phyloP scores from a whole-genome alignment of 1,140 invertebrate genomes.

The Drosophila repleta region DNA sequence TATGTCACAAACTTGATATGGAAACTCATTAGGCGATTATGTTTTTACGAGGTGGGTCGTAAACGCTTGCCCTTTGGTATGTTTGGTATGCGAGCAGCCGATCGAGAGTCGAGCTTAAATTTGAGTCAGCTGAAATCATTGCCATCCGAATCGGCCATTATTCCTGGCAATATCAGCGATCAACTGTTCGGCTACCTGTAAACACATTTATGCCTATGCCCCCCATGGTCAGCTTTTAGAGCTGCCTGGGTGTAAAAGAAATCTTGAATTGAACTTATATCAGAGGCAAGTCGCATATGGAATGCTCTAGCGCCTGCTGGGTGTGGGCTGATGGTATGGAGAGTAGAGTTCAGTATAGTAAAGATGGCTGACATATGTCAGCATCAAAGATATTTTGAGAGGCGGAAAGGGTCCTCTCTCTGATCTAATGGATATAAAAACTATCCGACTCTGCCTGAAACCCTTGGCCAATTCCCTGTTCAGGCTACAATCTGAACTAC shows the following conservation, averaged over 20 bases:
- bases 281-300: not conserved
- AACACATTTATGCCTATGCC: constrained; percentile 70
- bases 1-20: constrained; percentile 13
- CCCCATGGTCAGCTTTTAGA: constrained; percentile 53
- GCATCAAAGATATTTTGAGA: too few species aligned
- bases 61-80: constrained; percentile 24
- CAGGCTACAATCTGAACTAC: too few species aligned
- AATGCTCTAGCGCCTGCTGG: not conserved
- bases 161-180: constrained; percentile 52
- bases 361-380: too few species aligned
- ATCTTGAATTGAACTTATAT: not conserved
- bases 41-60: constrained; percentile 30
- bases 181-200: constrained; percentile 66
- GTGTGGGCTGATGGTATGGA: not conserved
- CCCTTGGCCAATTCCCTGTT: too few species aligned
- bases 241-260: constrained; percentile 36
- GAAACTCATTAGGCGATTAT: constrained; percentile 3
- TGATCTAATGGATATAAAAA: too few species aligned
- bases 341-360: too few species aligned
- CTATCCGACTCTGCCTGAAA: too few species aligned
- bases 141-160: constrained; percentile 13
- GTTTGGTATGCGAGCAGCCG: constrained; percentile 8
- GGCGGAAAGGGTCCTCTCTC: too few species aligned
- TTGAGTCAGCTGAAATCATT: constrained; percentile 29
- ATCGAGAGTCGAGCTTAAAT: constrained; percentile 16